Base-by-base conservation (phyloP, 1,140 invertebrate genomes). In the Papilio xuthus region DNA sequence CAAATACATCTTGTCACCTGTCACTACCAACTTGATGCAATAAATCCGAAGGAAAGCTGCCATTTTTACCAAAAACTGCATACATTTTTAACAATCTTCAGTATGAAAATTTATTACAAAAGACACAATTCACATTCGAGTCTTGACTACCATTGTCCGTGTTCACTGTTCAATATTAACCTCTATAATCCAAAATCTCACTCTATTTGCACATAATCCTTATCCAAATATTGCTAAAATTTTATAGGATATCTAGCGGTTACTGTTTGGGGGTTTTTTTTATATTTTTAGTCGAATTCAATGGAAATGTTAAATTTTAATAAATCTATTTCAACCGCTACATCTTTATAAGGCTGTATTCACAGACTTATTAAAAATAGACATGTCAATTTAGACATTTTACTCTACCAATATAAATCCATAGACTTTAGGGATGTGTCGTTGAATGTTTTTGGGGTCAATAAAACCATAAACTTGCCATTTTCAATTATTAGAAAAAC, bases 161-260 rank as follows among this genome's bases (percentile, higher is more conserved):
- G 53, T 60, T 10, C 47, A 15, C 44, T 47, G 4, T 20, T 4
- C n/a, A 60, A 60, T 60, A 12, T 23, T 60, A 26, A 60, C 53
- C 20, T 60, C 53, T 60, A 23, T 60, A 10, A 10, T 60, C 13
- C 13, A 47, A 47, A 50, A 53, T 28, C 60, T 63, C 23, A 28
- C 60, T 63, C 60, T 28, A 13, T 63, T 28, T 28, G 12, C 26
- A 63, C 60, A 26, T 63, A 63, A 15, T 20, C n/a, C 53, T 60
- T 60, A 60, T 63, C 26, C 60, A 63, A 63, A 63, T 63, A 63
- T 63, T 63, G 60, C 60, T 63, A 63, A 60, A 60, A 60, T 60
- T 4, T 23, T 60, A 20, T 56, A 63, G 60, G 60, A 63, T 63
- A 28, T 63, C 23, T 63, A 63, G 60, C 23, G 60, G 23, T 28